phyloP scores from a whole-genome alignment of 2,113 vertebrate species.

The Columba janthina region DNA sequence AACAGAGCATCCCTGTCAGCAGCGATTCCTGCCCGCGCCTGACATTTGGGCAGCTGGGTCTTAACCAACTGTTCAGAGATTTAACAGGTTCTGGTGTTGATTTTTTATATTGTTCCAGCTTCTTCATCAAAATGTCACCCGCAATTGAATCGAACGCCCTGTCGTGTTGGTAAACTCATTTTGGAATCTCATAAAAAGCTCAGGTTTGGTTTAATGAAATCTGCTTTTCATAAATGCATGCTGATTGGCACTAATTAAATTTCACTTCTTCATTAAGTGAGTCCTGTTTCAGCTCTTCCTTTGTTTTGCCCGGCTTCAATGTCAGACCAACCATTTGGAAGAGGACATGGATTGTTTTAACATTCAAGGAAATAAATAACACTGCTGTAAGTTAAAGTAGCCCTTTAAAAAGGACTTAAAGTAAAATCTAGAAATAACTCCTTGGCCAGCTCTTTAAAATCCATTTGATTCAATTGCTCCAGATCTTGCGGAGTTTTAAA shows the following conservation, averaged over 20 bases:
- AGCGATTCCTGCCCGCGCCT: neutral
- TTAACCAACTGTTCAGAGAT: neutral
- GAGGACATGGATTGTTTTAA: neutral
- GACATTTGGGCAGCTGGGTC: neutral
- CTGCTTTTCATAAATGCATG: neutral
- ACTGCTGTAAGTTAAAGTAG: fast-evolving
- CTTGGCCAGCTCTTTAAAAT: neutral
- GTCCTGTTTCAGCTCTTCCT: neutral
- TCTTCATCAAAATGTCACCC: neutral
- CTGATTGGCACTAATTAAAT: neutral
- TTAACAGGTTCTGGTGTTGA: neutral
- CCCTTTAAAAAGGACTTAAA: neutral
- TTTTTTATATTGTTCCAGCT: neutral
- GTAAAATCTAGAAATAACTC: neutral
- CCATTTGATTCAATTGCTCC: neutral
- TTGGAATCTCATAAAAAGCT: neutral
- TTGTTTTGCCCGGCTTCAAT: neutral
- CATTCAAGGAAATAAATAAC: neutral
- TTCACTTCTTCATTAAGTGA: neutral
- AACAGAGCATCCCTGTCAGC: neutral
- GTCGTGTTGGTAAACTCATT: fast-evolving
- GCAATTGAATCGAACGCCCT: fast-evolving
- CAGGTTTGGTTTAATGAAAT: neutral
- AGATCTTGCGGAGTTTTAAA: neutral
- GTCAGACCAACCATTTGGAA: neutral